Base-by-base conservation (phyloP, 2,888 invertebrate species). In the Flabesymbios commensalis region DNA sequence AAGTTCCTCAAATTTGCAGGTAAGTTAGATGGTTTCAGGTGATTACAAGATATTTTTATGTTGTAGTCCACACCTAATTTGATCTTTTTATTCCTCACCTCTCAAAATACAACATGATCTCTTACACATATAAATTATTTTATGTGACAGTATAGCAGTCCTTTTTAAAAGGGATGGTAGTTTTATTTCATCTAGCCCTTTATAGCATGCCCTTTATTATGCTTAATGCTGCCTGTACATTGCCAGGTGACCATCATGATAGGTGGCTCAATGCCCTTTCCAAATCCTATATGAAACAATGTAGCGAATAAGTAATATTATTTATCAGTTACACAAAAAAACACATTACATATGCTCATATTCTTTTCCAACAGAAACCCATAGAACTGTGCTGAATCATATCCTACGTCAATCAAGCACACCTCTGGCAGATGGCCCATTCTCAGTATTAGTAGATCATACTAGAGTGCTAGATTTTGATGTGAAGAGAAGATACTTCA, bases 401-500 rank as follows among this genome's bases (percentile, higher is more conserved):
- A 93, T 94, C 67, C 83, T 94, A 57, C 87, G 93, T 2, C 92
- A 93, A 74, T 78, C 77, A 59, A 83, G 77, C 1, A 88, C 89
- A 4, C 91, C 90, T 75, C 84, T 92, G 43, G 89, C 90, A 0
- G 92, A 93, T 74, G 93, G 93, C 0, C 93, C 93, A 4, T 94
- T 94, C 81, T 89, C 91, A 2, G 91, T 93, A 0, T 85, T 94
- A 4, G 92, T 93, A 1, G 91, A 93, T 83, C 92, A 93, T 76
- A 92, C 93, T 0, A 86, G 92, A 67, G 90, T 94, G 51, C 84
- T 94, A 24, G 93, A 94, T 83, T 94, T 94, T 80, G 93, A 94
- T 81, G 92, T 94, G 0, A 94, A 94, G 80, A 85, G 93, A 45
- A 86, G 90, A 57, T 92, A 91, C 79, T 93, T 93, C 85, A 86